Percentiles rank a stretch among this genome's conserved stretches.
Conservation (phyloP, 2,113 vertebrate species). For the Xenus cinereus region DNA sequence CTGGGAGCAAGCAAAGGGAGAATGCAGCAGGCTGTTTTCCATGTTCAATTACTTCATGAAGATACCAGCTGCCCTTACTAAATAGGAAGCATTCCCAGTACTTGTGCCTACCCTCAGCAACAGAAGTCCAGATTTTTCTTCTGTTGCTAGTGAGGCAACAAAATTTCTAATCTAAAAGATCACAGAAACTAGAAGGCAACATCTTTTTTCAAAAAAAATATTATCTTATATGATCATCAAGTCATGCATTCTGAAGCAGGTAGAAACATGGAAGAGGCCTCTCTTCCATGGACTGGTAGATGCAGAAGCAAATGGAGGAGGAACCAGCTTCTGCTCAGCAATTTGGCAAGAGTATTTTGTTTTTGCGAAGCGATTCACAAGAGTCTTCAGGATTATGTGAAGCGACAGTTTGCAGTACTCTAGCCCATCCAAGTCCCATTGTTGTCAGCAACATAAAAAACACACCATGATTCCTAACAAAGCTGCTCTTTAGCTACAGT, state of each 20-base stretch:
- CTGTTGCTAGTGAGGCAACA: neutral
- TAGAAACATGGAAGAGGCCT: neutral
- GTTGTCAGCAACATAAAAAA: neutral
- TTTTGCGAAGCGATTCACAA: neutral
- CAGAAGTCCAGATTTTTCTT: neutral
- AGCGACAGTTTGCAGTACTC: neutral
- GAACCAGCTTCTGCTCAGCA: neutral
- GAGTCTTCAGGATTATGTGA: neutral
- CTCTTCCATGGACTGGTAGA: neutral
- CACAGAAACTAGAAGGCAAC: neutral
- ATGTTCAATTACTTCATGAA: neutral
- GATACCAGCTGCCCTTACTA: neutral
- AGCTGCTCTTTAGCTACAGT: neutral
- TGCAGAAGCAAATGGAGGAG: neutral
- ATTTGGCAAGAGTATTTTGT: neutral
- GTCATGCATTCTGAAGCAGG: neutral
- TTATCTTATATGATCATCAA: neutral
- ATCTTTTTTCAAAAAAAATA: neutral
- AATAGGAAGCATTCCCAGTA: neutral
- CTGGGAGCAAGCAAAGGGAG: neutral
- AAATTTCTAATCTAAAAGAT: neutral
- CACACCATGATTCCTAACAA: neutral
- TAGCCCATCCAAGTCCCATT: neutral
- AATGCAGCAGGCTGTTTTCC: neutral
- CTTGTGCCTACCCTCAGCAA: neutral